Evolutionary conservation across 2,113 vertebrate genomes (phyloP).

Genomic region (human): DNA sequence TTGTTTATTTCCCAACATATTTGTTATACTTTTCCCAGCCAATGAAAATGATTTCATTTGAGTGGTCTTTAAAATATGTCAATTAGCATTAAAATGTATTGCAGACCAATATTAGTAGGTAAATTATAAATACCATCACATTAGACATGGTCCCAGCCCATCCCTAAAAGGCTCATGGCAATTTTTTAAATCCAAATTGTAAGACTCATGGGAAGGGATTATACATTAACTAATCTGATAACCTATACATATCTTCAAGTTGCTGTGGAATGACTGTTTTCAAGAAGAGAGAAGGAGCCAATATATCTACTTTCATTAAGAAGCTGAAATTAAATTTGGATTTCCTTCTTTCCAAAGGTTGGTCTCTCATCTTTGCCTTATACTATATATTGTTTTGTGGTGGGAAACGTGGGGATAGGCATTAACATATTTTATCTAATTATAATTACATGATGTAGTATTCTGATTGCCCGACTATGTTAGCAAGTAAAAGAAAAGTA

Average conservation of each 20-base stretch:
- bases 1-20: not conserved
- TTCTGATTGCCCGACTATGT: not conserved
- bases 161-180: not conserved
- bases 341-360: slow-evolving; percentile 10
- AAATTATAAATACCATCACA: not conserved
- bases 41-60: not conserved
- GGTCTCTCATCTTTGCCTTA: not conserved
- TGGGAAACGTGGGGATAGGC: not conserved
- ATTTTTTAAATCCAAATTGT: not conserved
- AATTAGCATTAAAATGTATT: not conserved
- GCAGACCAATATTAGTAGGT: not conserved
- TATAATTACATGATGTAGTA: not conserved
- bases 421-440: not conserved
- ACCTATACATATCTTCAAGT: slow-evolving; percentile 32
- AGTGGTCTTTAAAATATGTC: not conserved
- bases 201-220: slow-evolving; percentile 33
- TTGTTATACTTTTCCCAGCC: not conserved
- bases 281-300: not conserved
- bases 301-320: not conserved
- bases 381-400: not conserved
- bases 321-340: not conserved
- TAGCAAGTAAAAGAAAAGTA: not conserved
- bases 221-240: not conserved
- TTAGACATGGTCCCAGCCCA: not conserved
- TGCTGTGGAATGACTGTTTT: not conserved